These are phyloP conservation scores for Trichonephila inaurata DNA, from an alignment of 1,140 invertebrate species.

Conservation along the genomic window DNA sequence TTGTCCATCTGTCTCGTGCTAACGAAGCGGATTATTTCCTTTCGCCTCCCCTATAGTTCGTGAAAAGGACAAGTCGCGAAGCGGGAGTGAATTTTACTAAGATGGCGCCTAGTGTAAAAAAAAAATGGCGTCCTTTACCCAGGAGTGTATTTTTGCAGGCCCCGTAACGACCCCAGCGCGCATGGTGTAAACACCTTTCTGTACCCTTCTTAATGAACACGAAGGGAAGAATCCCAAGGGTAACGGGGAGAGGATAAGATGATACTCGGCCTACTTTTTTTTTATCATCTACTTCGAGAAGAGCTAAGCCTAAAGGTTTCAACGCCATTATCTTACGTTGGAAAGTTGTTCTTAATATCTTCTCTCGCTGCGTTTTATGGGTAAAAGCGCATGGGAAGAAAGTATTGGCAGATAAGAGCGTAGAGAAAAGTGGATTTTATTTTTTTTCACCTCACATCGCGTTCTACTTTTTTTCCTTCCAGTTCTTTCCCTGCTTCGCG, in stretches of 20 bases:
- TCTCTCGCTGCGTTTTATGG: constrained; percentile 66
- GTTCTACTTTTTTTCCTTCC: constrained; percentile 7
- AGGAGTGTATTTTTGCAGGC: constrained; percentile 70
- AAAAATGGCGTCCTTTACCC: constrained; percentile 70
- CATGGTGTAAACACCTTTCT: constrained; percentile 73
- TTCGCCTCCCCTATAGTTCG: neutral
- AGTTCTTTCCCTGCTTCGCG: neutral
- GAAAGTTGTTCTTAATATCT: constrained; percentile 69
- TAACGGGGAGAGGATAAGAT: constrained; percentile 74
- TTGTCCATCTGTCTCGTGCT: constrained; percentile 57
- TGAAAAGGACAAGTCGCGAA: neutral
- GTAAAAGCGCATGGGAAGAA: constrained; percentile 53
- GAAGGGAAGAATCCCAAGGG: constrained; percentile 65
- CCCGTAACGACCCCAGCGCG: constrained; percentile 62
- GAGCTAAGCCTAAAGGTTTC: constrained; percentile 73
- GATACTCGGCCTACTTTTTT: constrained; percentile 70
- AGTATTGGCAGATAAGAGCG: constrained; percentile 65
- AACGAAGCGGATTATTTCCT: constrained; percentile 73
- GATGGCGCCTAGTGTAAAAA: constrained; percentile 4
- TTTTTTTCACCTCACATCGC: constrained; percentile 23
- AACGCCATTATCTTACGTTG: constrained; percentile 66
- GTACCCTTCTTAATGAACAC: constrained; percentile 73
- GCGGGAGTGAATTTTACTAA: constrained; percentile 22
- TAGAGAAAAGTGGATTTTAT: constrained; percentile 28
- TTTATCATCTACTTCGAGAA: constrained; percentile 49